phyloP scores from a whole-genome alignment of 2,797 vertebrate genomes.

The Diglossa cyanea region DNA sequence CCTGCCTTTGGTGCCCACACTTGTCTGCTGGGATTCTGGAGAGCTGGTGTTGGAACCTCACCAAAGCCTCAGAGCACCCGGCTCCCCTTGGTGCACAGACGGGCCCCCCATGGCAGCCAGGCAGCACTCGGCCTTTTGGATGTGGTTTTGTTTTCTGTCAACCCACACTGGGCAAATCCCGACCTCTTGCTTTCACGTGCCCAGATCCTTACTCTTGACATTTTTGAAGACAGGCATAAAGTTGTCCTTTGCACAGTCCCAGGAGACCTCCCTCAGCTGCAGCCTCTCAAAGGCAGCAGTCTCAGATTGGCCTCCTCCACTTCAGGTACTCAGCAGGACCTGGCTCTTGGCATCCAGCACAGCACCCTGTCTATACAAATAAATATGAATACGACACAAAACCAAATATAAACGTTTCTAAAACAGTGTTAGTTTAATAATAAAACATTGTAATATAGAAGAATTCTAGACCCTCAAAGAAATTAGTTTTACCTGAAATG shows the following conservation, averaged over 20 bases:
- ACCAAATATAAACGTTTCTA: background rate
- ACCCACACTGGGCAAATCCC: fast-evolving
- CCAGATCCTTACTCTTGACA: background rate
- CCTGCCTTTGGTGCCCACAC: fast-evolving
- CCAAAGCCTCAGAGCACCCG: fast-evolving
- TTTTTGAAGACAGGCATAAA: background rate
- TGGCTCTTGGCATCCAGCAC: background rate
- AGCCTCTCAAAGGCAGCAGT: background rate
- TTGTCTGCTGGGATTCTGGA: background rate
- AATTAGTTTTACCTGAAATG: background rate
- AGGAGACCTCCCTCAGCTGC: background rate
- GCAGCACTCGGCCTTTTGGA: fast-evolving
- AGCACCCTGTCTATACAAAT: background rate
- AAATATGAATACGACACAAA: background rate
- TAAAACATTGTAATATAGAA: background rate
- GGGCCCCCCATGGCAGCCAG: background rate
- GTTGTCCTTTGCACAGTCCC: background rate
- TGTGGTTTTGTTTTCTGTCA: background rate
- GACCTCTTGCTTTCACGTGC: background rate
- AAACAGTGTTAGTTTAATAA: background rate
- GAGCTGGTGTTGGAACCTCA: fast-evolving
- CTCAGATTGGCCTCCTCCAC: fast-evolving
- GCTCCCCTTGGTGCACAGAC: fast-evolving
- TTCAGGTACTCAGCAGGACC: background rate
- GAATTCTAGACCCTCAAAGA: background rate